These are phyloP conservation scores for Himalopsyche phryganea DNA, from an alignment of 1,140 invertebrate species.

Conservation along the genomic window DNA sequence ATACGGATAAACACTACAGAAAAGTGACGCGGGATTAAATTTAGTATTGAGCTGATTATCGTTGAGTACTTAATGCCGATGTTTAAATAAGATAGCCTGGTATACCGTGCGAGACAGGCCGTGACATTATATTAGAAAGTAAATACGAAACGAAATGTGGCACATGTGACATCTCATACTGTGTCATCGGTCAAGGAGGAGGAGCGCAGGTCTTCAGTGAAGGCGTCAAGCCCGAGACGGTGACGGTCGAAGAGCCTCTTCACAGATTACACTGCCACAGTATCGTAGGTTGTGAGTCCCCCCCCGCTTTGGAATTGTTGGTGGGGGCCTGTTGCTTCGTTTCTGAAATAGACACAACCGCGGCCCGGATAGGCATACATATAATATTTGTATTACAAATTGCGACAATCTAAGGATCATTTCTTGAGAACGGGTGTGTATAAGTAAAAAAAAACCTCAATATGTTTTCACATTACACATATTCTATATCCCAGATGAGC, in stretches of 20 bases:
- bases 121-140: neutral
- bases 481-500: too few species aligned
- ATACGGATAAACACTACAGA: too few species aligned
- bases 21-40: too few species aligned
- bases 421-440: too few species aligned
- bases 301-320: slow-evolving; percentile 65
- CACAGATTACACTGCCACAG: slow-evolving; percentile 95
- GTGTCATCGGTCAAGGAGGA: slow-evolving; percentile 7
- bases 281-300: slow-evolving; percentile 95
- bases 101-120: slow-evolving; percentile 13
- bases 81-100: neutral
- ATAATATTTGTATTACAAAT: too few species aligned
- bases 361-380: too few species aligned
- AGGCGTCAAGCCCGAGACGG: neutral
- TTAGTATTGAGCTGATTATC: too few species aligned
- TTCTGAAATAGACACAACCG: slow-evolving; percentile 61
- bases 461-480: too few species aligned
- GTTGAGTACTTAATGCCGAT: neutral
- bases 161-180: slow-evolving; percentile 20
- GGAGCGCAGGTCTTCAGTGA: slow-evolving; percentile 21
- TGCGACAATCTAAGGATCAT: too few species aligned
- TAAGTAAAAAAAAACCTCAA: too few species aligned
- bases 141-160: slow-evolving; percentile 5
- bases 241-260: slow-evolving; percentile 36
- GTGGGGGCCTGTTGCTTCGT: slow-evolving; percentile 78